Base-by-base conservation (phyloP, 2,113 vertebrate genomes). In the Suncus etruscus region DNA sequence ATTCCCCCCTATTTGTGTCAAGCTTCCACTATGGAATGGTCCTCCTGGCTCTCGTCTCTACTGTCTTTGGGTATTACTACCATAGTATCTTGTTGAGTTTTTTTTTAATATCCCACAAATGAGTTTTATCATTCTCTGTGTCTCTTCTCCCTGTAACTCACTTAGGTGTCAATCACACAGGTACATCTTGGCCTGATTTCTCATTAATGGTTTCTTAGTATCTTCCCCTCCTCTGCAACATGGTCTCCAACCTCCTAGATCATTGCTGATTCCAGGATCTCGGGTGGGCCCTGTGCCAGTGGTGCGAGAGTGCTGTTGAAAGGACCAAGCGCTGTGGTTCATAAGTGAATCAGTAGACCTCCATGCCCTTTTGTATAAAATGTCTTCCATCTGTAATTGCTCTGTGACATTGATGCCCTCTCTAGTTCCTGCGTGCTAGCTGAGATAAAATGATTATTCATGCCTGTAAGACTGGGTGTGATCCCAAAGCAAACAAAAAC, bases 151-250 rank as follows among this genome's bases (percentile, higher is more conserved):
- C 39, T 39, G 5, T 39, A 5, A 39, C 39, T 39, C 39, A 39
- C 5, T 39, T 39, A 39, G 39, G 5, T 39, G 39, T 39, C 39
- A 39, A 39, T 39, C 39, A 39, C 58, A 45, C 31, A 31, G 58
- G 31, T 25, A 88, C 25, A 45, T 29, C 63, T 81, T 10, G 1
- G 29, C 51, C 63, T 69, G 22, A 45, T 39, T 11, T 70, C 0
- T 50, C 65, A 29, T 11, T 29, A 51, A 25, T 61, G 48, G 4
- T 65, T 58, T 79, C 50, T 70, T 39, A 32, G 1, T 77, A 5
- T 78, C 29, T 87, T 63, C 77, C 31, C 74, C n/a, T 45, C 24
- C 22, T 18, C 45, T 92, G 90, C 15, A 72, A 27, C 32, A 86
- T 27, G 25, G 73, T 2, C 24, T 70, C 73, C 20, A 8, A 2